phyloP scores from a whole-genome alignment of 2,888 invertebrate species.

The Macrosiphum euphorbiae region DNA sequence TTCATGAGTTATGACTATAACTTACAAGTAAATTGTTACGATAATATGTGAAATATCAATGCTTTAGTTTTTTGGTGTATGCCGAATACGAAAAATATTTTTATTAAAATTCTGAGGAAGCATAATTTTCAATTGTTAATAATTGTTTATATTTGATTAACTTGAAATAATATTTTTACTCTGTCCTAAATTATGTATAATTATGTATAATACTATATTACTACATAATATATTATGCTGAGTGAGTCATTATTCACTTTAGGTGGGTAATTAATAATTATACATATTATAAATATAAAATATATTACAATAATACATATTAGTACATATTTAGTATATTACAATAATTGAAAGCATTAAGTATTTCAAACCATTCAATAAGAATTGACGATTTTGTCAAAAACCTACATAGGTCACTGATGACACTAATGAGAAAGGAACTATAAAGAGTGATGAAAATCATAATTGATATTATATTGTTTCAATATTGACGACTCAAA shows the following conservation, averaged over 20 bases:
- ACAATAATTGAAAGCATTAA: background rate
- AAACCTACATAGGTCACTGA: background rate
- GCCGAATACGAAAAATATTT: background rate
- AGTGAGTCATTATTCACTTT: background rate
- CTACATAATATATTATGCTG: too few species aligned
- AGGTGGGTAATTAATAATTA: background rate
- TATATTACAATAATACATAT: background rate
- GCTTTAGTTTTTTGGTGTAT: background rate
- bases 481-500: background rate
- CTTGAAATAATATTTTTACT: background rate
- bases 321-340: too few species aligned
- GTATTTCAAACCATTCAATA: background rate
- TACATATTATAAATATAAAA: background rate
- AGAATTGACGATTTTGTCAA: background rate
- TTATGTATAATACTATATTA: too few species aligned
- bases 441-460: background rate
- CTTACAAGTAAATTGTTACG: background rate
- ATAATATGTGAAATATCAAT: background rate
- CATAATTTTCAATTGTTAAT: background rate
- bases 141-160: background rate
- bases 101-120: background rate
- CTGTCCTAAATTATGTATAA: background rate
- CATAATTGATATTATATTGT: background rate
- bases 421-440: background rate
- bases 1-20: too few species aligned